Base-by-base conservation (phyloP, 2,113 vertebrate species). In the Rattus rattus region DNA sequence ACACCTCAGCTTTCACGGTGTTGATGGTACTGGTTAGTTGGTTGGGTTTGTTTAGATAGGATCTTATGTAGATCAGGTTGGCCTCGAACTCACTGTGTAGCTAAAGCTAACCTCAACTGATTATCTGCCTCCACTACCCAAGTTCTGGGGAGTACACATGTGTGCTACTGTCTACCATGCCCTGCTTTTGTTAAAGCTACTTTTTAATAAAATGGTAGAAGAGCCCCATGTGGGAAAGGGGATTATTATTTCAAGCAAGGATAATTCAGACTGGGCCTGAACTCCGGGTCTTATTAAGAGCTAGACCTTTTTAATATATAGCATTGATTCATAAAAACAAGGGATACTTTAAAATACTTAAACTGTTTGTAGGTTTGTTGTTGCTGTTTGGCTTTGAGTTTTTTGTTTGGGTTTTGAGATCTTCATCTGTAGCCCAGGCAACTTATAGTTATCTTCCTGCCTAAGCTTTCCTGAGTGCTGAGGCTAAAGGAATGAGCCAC, bases 161-260 rank as follows among this genome's bases (percentile, higher is more conserved):
- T 36, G 43, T 16, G 19, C 39, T 39, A 77, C 56, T 61, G n/a
- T 6, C 54, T 61, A 49, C 11, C 54, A 65, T 16, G 4, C 6
- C 17, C 19, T 61, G 39, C 19, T 36, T 54, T 69, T 69, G 17
- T 91, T 83, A 85, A 43, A 86, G 72, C 14, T 67, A 28, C 69
- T 89, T 94, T 77, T 89, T 70, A 69, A 92, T 76, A 63, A 17
- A 80, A 56, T 56, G 52, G 52, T 56, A 81, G 33, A 84, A 96
- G n/a, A 72, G 52, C 61, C 79, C 91, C 36, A 86, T 54, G 70
- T 24, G 5, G 36, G 26, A 63, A 43, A 73, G 28, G 36, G 14
- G 9, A 1, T 73, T 89, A n/a, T 73, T 39, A 39, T 73, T 59
- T 89, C 14, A 43, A 61, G 20, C 22, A 89, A 30, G 87, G 7